These are phyloP conservation scores for Gryllus longicercus DNA, from an alignment of 2,888 invertebrate species.

Conservation along the genomic window DNA sequence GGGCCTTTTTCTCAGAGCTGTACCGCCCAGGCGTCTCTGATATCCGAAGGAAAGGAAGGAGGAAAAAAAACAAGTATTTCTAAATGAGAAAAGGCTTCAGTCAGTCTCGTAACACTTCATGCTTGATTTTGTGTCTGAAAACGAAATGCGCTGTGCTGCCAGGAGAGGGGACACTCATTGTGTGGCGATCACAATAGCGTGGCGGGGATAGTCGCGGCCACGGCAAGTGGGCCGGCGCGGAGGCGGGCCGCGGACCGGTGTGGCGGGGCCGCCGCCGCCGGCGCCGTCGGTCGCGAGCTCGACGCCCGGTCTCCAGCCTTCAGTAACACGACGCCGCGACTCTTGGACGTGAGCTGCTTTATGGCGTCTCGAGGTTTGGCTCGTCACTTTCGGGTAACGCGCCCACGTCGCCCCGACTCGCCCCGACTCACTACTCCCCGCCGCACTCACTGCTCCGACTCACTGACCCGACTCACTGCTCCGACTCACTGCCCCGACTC, in stretches of 20 bases:
- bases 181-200: background rate
- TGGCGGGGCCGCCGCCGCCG: constrained; percentile 23
- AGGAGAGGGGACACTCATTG: background rate
- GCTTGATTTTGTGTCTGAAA: constrained; percentile 32
- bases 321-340: too few species aligned
- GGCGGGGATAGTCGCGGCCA: background rate
- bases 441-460: too few species aligned
- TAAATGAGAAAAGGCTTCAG: constrained; percentile 32
- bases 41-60: constrained; percentile 19
- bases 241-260: constrained; percentile 26
- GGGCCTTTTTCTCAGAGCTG: background rate
- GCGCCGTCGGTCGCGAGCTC: constrained; percentile 31
- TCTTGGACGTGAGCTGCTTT: too few species aligned
- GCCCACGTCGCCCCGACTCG: too few species aligned
- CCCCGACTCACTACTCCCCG: too few species aligned
- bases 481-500: too few species aligned
- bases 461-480: too few species aligned
- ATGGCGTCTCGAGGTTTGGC: too few species aligned
- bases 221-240: background rate
- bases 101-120: constrained; percentile 34
- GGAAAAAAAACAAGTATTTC: constrained; percentile 26
- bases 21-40: background rate
- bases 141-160: constrained; percentile 19
- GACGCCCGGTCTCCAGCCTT: constrained; percentile 27
- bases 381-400: too few species aligned